Evolutionary conservation across 2,113 vertebrate genomes (phyloP).

Genomic region (Etheostoma spectabile): DNA sequence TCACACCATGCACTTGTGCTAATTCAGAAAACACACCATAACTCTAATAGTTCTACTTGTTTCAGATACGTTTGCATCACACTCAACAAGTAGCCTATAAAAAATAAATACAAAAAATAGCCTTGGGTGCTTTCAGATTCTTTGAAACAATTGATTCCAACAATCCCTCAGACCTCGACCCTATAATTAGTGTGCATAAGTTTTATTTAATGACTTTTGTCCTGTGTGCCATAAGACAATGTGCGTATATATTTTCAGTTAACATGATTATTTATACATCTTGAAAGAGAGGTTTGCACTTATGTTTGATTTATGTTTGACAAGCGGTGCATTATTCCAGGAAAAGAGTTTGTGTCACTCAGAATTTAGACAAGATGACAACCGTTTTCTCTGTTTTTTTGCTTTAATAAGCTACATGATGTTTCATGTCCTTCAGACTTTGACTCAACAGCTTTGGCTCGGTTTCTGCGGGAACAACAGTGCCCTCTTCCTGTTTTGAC

Average conservation of each 20-base stretch:
- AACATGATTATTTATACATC: background rate
- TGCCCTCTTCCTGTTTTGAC: conserved; percentile 31
- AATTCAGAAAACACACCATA: background rate
- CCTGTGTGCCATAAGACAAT: background rate
- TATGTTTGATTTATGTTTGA: background rate
- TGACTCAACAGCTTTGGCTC: background rate
- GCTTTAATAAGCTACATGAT: background rate
- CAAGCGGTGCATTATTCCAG: background rate
- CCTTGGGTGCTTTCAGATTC: background rate
- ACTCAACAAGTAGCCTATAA: background rate
- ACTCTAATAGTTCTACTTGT: background rate
- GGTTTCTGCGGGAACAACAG: conserved; percentile 16
- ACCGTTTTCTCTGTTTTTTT: background rate
- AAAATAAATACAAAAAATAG: background rate
- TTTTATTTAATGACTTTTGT: background rate
- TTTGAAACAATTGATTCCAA: background rate
- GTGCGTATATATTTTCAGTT: background rate
- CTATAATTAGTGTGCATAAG: background rate
- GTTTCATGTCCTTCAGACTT: background rate
- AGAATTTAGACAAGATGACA: background rate
- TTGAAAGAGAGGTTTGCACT: background rate
- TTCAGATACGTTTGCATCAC: background rate
- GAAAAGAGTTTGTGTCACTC: background rate
- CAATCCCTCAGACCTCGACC: background rate
- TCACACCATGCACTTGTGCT: background rate